Evolutionary conservation across 2,113 vertebrate species (phyloP), one percentile per base, ranked within the genome.

Genomic region (Aegithalos caudatus): DNA sequence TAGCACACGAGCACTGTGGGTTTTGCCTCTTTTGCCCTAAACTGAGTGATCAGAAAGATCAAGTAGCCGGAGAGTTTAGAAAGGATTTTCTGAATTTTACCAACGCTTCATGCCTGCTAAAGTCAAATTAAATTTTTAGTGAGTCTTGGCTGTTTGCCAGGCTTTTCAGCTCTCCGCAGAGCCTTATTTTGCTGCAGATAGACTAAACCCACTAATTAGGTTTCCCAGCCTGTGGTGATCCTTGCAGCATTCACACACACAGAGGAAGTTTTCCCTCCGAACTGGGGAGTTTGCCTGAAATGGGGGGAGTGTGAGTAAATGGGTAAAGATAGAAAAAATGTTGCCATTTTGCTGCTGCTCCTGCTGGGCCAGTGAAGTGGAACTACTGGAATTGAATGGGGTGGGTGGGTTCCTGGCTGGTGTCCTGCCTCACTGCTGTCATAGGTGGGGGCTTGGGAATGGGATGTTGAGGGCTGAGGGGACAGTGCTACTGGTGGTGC

Each of bases 91-190:
- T 94, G 91, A 66, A 79, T 95, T 95, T 97, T 94, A 66, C 57
- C 8, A 88, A 84, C 0, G 10, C 77, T 95, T 93, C 57, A 8
- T 71, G 92, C 81, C 95, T 92, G 86, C 94, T 96, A 93, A 95
- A 95, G 93, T 66, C 92, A 91, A 93, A 97, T 97, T 96, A 95
- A 96, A 88, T 91, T 92, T 97, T 94, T 86, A 92, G 94, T 20
- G 85, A 29, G 67, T 56, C 71, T 88, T 96, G 96, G 94, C 86
- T 0, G 1, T 54, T 91, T 83, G 90, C 97, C 96, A 95, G 80
- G 48, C 54, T 33, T 83, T 89, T 73, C 70, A 84, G 85, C 67
- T 95, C 90, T 79, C 64, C 60, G 66, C 86, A 66, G 91, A 90
- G 56, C 56, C 60, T 48, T 81, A 37, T 94, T 95, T 95, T 93